Evolutionary conservation across 2,888 invertebrate species (phyloP), one percentile per base, ranked within the genome.

Genomic region (Mylabris sibirica): DNA sequence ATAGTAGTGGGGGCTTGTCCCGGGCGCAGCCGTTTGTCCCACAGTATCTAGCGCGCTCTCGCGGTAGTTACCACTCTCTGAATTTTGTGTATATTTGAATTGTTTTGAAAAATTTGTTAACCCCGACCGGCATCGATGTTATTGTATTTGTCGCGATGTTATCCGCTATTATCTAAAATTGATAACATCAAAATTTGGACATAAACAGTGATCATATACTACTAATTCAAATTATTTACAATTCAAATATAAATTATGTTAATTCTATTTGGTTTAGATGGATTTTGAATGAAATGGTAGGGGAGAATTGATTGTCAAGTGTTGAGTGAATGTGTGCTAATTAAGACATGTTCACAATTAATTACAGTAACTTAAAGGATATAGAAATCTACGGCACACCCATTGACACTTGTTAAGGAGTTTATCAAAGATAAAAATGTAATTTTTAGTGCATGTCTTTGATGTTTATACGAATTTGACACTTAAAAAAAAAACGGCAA

Each of bases 1-100:
- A 78, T 78, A 77, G 79, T 79, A 80, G 83, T 82, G 84, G 83
- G 84, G 84, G 83, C 83, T 83, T 76, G 78, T 80, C 83, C 84
- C 84, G 83, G 84, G 85, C 82, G 83, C 82, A 80, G 82, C 81
- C 83, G 84, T 82, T 80, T 78, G 81, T 79, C 77, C 81, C 77
- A 82, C 82, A 83, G 83, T 83, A 76, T 76, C 73, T 74, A 77
- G 75, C 81, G 80, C 80, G 80, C 78, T 77, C 72, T 75, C 78
- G 79, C 74, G 77, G 75, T 72, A 71, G 69, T 41, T 69, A 72
- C 75, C 75, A 72, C 74, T 72, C 69, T 57, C 26, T 57, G 53
- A 22, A 24, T 53, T 53, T 3, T 53, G 49, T 49, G 49, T 24
- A 14, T 26, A 26, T 57, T 26, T 63, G 59, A 61, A 53, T 22